Base-by-base conservation (phyloP, 30 jellyfish, hydroid and myxozoan genomes). In the Catostylus mosaicus region DNA sequence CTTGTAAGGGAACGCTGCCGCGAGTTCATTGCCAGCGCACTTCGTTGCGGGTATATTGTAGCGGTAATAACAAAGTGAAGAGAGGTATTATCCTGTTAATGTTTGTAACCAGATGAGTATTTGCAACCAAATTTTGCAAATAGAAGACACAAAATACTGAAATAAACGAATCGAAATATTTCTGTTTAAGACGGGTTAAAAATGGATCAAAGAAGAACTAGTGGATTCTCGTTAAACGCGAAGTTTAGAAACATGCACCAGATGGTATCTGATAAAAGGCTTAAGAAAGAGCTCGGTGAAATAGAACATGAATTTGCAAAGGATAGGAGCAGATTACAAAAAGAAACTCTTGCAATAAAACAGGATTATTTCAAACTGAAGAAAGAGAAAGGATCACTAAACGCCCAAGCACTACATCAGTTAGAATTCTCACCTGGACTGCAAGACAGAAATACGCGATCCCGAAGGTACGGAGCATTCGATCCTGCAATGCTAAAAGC, bases 401-500 rank as follows among this genome's bases (percentile, higher is more conserved):
- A 73, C 46, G 86, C 86, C 19, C 56, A 73, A 37, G 67, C 93
- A 27, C 65, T 83, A 30, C 87, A 54, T 3, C 81, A 38, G 14
- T 45, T 83, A 20, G 93, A 83, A 48, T 45, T 71, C 52, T 61
- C 84, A 33, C 93, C 93, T 8, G 93, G 93, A 11, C 34, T 83
- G 30, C 93, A 83, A 62, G 93, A 83, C 7, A 52, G 93, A 40
- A 54, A 69, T 52, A 83, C 93, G 1, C 86, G 93, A 22, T 70
- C 86, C 27, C 57, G 81, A 40, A 59, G 93, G 37, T 83, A 36
- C 57, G 93, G 93, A 1, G 73, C 63, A 6, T 83, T 54, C 67
- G 93, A 83, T 33, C 87, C 93, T 1, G 93, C 93, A 1, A 57
- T 83, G 93, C 60, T 70, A 19, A 83, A 83, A 43, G 93, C 93